phyloP scores from a whole-genome alignment of 2,888 invertebrate genomes.

The Hybos culiciformis region DNA sequence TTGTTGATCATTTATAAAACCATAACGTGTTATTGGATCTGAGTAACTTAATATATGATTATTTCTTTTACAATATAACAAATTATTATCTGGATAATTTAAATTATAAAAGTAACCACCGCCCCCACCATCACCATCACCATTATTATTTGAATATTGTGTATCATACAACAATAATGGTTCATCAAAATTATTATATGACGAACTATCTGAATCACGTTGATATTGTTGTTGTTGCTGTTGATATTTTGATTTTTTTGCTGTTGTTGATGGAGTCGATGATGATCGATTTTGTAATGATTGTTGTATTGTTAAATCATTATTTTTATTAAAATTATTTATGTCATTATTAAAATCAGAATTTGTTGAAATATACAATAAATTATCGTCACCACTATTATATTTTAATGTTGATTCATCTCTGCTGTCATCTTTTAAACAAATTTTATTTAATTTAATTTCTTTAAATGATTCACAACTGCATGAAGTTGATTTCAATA shows the following conservation, averaged over 20 bases:
- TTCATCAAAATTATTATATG: too few relatives aligned
- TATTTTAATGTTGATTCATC: slow-evolving; percentile 4
- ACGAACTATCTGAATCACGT: too few relatives aligned
- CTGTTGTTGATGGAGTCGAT: slow-evolving; percentile 30
- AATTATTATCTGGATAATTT: slow-evolving; percentile 12
- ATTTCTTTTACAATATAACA: slow-evolving; percentile 14
- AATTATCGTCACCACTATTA: slow-evolving; percentile 11
- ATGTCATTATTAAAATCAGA: background rate
- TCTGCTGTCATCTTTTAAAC: slow-evolving; percentile 15
- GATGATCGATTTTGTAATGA: slow-evolving; percentile 27
- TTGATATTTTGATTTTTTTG: too few relatives aligned
- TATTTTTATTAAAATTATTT: background rate
- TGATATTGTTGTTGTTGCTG: too few relatives aligned
- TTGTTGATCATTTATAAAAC: slow-evolving; percentile 19
- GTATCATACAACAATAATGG: too few relatives aligned
- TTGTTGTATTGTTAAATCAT: slow-evolving; percentile 18
- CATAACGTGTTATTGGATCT: slow-evolving; percentile 22
- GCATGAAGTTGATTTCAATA: slow-evolving; percentile 26
- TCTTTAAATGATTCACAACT: slow-evolving; percentile 27
- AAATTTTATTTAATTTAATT: slow-evolving; percentile 17
- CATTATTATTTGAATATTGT: too few relatives aligned
- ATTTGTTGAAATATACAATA: slow-evolving; percentile 12
- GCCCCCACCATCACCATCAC: background rate
- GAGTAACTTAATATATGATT: slow-evolving; percentile 24
- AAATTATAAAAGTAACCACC: background rate